Percentiles rank a stretch among this genome's conserved stretches.
Conservation (phyloP, 2,797 vertebrate species). For the Eleutherodactylus coqui region DNA sequence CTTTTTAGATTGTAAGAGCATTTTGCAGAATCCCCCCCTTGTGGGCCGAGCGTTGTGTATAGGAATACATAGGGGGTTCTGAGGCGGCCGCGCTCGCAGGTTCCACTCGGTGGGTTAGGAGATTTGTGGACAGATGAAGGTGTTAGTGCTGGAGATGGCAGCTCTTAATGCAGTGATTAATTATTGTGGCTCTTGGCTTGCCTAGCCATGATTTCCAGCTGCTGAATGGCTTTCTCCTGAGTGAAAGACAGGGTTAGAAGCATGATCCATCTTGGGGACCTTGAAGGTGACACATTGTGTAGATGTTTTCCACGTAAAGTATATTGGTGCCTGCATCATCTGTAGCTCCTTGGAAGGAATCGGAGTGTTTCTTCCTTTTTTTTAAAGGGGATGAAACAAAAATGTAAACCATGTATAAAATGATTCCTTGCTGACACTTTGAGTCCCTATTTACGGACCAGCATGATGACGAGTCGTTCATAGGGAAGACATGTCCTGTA, state of each 20-base stretch:
- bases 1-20: not conserved
- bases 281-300: slow-evolving; percentile 25
- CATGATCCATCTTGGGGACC: slow-evolving; percentile 30
- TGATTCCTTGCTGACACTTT: no score
- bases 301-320: not conserved
- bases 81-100: not conserved
- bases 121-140: slow-evolving; percentile 30
- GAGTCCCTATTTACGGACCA: no score
- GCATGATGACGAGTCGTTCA: no score
- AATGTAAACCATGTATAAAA: not conserved
- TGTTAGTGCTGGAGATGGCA: slow-evolving; percentile 29
- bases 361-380: not conserved
- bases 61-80: not conserved
- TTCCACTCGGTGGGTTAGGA: slow-evolving; percentile 1
- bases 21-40: not conserved
- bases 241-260: slow-evolving; percentile 15
- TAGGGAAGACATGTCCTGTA: no score
- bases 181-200: slow-evolving; percentile 25
- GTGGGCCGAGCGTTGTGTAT: not conserved
- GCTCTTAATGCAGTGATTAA: slow-evolving; percentile 27
- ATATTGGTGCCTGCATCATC: not conserved
- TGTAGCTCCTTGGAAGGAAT: not conserved
- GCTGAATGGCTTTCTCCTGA: slow-evolving; percentile 6
- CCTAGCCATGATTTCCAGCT: slow-evolving; percentile 27
- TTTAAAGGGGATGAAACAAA: not conserved